phyloP scores from a whole-genome alignment of 2,113 vertebrate genomes.

The Pteronura brasiliensis region DNA sequence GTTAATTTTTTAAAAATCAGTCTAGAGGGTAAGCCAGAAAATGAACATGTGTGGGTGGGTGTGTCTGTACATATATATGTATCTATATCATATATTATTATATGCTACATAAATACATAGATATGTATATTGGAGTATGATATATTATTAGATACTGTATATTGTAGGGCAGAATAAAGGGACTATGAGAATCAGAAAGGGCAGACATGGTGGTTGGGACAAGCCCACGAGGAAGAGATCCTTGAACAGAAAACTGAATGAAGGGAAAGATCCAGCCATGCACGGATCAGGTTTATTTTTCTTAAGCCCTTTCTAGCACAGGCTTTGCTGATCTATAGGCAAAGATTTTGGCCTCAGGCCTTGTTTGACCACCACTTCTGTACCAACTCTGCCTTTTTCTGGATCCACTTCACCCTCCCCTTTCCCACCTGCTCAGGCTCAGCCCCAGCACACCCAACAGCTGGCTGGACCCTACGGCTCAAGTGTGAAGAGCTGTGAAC shows the following conservation, averaged over 20 bases:
- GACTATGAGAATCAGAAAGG: not conserved
- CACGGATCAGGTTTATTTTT: not conserved
- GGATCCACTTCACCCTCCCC: not conserved
- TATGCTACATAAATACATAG: not conserved
- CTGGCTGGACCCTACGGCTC: not conserved
- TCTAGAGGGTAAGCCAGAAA: not conserved
- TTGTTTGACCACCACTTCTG: not conserved
- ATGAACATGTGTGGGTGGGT: too few species aligned
- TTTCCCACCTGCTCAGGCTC: too few species aligned
- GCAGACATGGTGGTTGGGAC: not conserved
- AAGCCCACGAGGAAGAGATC: not conserved
- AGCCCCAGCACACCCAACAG: not conserved
- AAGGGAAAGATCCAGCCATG: not conserved
- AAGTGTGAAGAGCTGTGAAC: not conserved
- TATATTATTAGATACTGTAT: not conserved
- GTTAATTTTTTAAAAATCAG: not conserved
- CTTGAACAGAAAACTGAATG: not conserved
- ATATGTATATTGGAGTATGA: not conserved
- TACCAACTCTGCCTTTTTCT: not conserved
- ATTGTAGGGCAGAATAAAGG: not conserved
- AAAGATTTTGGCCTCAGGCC: not conserved
- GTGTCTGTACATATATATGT: not conserved
- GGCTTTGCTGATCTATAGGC: not conserved
- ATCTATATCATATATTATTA: not conserved
- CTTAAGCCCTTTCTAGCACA: not conserved